Evolutionary conservation across 2,113 vertebrate species (phyloP).

Genomic region (Hoplias malabaricus): DNA sequence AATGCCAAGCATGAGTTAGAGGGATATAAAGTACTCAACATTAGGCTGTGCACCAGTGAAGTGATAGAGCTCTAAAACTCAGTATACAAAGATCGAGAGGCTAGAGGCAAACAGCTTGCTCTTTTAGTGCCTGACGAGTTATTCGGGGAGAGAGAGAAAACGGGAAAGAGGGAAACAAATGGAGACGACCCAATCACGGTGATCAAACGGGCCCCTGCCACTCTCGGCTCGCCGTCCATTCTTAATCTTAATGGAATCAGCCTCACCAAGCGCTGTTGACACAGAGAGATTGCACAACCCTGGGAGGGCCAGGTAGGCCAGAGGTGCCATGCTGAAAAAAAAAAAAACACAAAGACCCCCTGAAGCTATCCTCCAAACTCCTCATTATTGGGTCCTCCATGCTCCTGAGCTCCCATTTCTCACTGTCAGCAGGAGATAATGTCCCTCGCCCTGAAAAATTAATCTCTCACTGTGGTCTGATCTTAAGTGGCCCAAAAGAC

Average conservation of each 20-base stretch:
- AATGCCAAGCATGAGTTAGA: too few species aligned
- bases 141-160: constrained; percentile 38
- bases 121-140: constrained; percentile 59
- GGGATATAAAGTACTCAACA: too few species aligned
- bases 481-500: constrained; percentile 46
- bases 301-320: constrained; percentile 88
- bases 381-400: constrained; percentile 88
- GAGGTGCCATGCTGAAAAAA: constrained; percentile 72
- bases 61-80: too few species aligned
- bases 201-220: constrained; percentile 89
- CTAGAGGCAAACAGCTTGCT: constrained; percentile 11
- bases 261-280: constrained; percentile 91
- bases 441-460: constrained; percentile 63
- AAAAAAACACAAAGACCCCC: constrained; percentile 50
- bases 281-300: constrained; percentile 96
- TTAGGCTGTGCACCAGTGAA: too few species aligned
- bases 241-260: constrained; percentile 99
- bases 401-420: constrained; percentile 83
- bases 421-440: constrained; percentile 80
- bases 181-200: constrained; percentile 79
- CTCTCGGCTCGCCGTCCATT: constrained; percentile 71
- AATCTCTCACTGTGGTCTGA: constrained; percentile 72
- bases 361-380: constrained; percentile 65
- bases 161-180: too few species aligned
- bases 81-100: not conserved